Conservation (phyloP, 1,140 invertebrate species). For the Lanistes nyassanus region DNA sequence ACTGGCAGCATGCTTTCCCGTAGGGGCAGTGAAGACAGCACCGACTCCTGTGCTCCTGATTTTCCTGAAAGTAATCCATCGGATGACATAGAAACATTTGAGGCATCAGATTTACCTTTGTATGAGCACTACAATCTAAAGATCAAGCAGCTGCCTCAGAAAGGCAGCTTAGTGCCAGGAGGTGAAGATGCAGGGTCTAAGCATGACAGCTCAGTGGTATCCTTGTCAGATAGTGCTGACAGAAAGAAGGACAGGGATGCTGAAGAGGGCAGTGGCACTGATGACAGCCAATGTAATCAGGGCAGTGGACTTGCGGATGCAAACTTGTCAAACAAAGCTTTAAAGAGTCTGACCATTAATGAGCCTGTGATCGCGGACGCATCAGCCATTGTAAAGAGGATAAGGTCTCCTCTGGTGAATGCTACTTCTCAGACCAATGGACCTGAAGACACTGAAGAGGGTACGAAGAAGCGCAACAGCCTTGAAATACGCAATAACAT, state of each 20-base stretch:
- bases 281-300: neutral
- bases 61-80: conserved; percentile 51
- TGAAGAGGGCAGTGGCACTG: neutral
- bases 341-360: conserved; percentile 11
- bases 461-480: conserved; percentile 57
- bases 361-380: neutral
- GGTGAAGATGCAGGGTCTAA: conserved; percentile 27
- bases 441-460: conserved; percentile 23
- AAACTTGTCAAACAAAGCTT: conserved; percentile 15
- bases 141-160: conserved; percentile 15
- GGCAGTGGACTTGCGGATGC: neutral
- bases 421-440: conserved; percentile 16
- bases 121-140: conserved; percentile 42
- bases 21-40: conserved; percentile 59
- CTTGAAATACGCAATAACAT: conserved; percentile 65
- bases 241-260: conserved; percentile 19
- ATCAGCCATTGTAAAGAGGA: conserved; percentile 21
- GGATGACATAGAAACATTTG: conserved; percentile 45
- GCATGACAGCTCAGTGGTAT: conserved; percentile 18
- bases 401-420: conserved; percentile 23
- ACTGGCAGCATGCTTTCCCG: conserved; percentile 46
- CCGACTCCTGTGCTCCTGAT: conserved; percentile 54
- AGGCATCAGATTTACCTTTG: conserved; percentile 42
- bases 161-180: conserved; percentile 9
- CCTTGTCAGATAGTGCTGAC: conserved; percentile 2